Conservation (phyloP, 2,113 vertebrate species). For the Paradoxurus hermaphroditus region DNA sequence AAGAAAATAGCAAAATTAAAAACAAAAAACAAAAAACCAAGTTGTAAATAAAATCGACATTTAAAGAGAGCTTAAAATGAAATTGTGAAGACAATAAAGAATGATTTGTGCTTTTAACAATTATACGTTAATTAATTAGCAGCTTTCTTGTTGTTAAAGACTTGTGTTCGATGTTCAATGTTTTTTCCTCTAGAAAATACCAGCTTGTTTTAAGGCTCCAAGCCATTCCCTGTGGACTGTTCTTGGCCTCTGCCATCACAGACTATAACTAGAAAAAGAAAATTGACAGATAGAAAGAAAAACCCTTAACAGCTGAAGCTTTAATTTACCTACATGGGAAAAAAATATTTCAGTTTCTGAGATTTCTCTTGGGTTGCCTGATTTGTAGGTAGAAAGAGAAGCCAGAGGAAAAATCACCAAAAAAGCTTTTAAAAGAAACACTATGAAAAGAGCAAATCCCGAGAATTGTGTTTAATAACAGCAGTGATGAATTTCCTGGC, state of each 20-base stretch:
- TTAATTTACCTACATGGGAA: slow-evolving; percentile 51
- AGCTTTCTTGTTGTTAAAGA: slow-evolving; percentile 53
- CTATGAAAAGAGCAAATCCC: slow-evolving; percentile 70
- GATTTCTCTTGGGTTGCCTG: slow-evolving; percentile 44
- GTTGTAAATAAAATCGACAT: slow-evolving; percentile 38
- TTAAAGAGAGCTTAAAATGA: slow-evolving; percentile 31
- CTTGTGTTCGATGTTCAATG: background rate
- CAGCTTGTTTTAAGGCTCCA: slow-evolving; percentile 50
- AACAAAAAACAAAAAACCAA: background rate
- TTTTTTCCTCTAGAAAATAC: slow-evolving; percentile 54
- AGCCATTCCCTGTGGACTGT: slow-evolving; percentile 43
- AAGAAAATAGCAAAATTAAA: background rate
- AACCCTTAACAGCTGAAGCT: slow-evolving; percentile 39
- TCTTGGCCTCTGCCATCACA: slow-evolving; percentile 60
- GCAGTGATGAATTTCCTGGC: slow-evolving; percentile 68
- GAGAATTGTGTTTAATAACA: slow-evolving; percentile 76
- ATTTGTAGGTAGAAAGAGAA: slow-evolving; percentile 44
- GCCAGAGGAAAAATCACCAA: slow-evolving; percentile 57
- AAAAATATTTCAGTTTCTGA: slow-evolving; percentile 42
- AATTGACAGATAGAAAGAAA: slow-evolving; percentile 64
- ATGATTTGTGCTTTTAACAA: slow-evolving; percentile 39
- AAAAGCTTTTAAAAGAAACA: slow-evolving; percentile 62
- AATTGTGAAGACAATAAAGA: background rate
- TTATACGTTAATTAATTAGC: slow-evolving; percentile 29
- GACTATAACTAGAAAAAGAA: slow-evolving; percentile 62